These are phyloP conservation scores for Tigriopus japonicus DNA, from an alignment of 1,140 invertebrate species.

Conservation along the genomic window DNA sequence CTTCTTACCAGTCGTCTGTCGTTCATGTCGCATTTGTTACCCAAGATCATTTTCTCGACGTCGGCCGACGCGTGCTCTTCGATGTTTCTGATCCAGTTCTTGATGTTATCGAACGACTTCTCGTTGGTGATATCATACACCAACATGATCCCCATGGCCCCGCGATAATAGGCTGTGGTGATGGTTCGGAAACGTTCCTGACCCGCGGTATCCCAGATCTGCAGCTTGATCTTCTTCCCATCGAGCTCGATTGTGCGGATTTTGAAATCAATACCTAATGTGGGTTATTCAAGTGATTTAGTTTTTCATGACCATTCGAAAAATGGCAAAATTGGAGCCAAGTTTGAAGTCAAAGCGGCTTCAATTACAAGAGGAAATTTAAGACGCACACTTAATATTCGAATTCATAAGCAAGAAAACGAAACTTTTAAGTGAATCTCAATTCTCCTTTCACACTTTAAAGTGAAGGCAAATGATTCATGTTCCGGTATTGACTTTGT, in stretches of 20 bases:
- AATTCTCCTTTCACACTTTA: no score
- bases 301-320: no score
- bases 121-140: slow-evolving; percentile 35
- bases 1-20: slow-evolving; percentile 56
- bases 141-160: slow-evolving; percentile 35
- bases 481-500: no score
- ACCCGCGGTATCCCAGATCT: slow-evolving; percentile 65
- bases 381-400: no score
- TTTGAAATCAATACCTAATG: slow-evolving; percentile 98
- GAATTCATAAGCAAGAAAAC: neutral
- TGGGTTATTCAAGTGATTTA: no score
- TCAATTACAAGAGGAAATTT: no score
- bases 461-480: no score
- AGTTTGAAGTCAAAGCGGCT: no score
- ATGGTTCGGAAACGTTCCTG: slow-evolving; percentile 31
- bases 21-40: slow-evolving; percentile 82
- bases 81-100: slow-evolving; percentile 33
- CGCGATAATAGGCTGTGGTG: slow-evolving; percentile 32
- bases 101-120: slow-evolving; percentile 34
- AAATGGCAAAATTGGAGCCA: no score
- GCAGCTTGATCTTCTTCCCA: slow-evolving; percentile 93
- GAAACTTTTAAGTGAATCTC: neutral
- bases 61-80: slow-evolving; percentile 53
- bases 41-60: slow-evolving; percentile 85
- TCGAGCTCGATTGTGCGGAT: slow-evolving; percentile 94